phyloP scores from a whole-genome alignment of 2,797 vertebrate species.

The Neomorphus geoffroyi region DNA sequence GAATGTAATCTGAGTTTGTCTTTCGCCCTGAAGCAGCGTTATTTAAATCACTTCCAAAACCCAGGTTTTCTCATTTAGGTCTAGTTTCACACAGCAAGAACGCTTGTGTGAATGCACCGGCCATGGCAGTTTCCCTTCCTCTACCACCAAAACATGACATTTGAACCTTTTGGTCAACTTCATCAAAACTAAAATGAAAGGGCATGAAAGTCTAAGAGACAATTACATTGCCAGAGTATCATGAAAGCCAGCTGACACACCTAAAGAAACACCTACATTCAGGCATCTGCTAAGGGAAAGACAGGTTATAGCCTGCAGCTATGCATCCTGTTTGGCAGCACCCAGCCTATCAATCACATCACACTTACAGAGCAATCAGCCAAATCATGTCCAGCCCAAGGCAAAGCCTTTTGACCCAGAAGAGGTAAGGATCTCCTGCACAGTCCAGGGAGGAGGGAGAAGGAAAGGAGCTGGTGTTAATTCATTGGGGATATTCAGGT shows the following conservation, averaged over 20 bases:
- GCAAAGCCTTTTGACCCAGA: slow-evolving; percentile 4
- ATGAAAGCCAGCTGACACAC: not conserved
- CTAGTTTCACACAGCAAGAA: not conserved
- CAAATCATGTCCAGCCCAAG: not conserved
- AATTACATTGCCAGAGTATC: not conserved
- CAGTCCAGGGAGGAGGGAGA: not conserved
- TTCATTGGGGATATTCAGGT: not conserved
- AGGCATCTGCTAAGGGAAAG: not conserved
- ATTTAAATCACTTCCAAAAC: slow-evolving; percentile 22
- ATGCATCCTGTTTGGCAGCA: not conserved
- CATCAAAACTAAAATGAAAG: not conserved
- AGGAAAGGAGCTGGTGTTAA: not conserved
- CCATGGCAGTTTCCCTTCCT: not conserved
- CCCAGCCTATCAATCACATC: not conserved
- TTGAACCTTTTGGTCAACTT: not conserved
- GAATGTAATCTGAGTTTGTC: not conserved
- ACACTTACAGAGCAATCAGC: not conserved
- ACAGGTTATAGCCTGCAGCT: not conserved
- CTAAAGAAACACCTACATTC: not conserved
- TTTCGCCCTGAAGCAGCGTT: not conserved
- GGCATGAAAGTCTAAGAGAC: not conserved
- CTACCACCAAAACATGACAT: not conserved
- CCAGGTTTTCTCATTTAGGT: slow-evolving; percentile 22
- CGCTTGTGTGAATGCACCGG: not conserved
- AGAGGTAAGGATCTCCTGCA: not conserved